phyloP scores from a whole-genome alignment of 2,888 invertebrate genomes.

The Morpho helenor region DNA sequence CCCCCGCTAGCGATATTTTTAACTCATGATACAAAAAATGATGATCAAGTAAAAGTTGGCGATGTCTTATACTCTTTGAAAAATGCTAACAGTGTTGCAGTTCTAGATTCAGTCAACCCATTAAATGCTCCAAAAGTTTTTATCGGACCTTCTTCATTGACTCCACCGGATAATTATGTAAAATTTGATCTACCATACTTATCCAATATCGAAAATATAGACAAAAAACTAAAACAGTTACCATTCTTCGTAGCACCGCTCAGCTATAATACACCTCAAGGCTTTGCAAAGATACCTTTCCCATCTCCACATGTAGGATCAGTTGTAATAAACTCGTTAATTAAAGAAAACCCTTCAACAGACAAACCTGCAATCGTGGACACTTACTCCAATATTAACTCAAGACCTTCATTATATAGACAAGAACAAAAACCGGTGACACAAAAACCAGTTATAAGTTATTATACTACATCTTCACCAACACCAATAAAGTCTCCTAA shows the following conservation, averaged over 20 bases:
- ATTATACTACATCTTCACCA: constrained; percentile 62
- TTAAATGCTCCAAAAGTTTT: constrained; percentile 86
- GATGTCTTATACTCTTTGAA: constrained; percentile 86
- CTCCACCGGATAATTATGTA: constrained; percentile 84
- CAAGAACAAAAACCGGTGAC: constrained; percentile 55
- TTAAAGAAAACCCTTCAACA: constrained; percentile 44
- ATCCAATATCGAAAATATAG: constrained; percentile 85
- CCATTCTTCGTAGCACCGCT: constrained; percentile 93
- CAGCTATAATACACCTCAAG: constrained; percentile 90
- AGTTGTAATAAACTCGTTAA: constrained; percentile 84
- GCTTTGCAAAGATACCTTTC: constrained; percentile 91
- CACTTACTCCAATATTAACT: constrained; percentile 42
- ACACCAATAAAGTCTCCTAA: constrained; percentile 41
- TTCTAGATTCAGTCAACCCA: constrained; percentile 85
- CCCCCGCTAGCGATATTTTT: constrained; percentile 91
- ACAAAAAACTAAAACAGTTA: constrained; percentile 85
- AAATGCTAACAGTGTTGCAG: constrained; percentile 85
- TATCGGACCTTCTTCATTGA: constrained; percentile 88
- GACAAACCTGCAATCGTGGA: constrained; percentile 35
- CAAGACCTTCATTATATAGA: constrained; percentile 37
- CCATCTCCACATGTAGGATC: constrained; percentile 93
- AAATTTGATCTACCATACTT: constrained; percentile 92
- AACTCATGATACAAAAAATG: constrained; percentile 70
- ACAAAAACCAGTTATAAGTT: constrained; percentile 63
- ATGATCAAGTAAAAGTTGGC: constrained; percentile 78